These are phyloP conservation scores for Euura saliciscinereae DNA, from an alignment of 1,140 invertebrate species.

Conservation along the genomic window DNA sequence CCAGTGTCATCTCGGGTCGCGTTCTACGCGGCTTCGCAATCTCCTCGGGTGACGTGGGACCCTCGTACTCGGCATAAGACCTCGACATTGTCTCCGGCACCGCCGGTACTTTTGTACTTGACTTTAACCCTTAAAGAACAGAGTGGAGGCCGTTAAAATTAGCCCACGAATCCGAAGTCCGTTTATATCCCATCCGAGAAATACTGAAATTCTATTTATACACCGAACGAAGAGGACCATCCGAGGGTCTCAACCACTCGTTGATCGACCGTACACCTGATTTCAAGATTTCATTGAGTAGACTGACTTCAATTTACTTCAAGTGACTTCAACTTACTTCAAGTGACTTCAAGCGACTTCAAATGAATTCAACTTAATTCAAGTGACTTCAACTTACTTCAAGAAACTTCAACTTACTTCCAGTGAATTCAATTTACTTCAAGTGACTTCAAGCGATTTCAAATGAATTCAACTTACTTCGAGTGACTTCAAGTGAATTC, in stretches of 20 bases:
- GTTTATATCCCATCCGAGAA: neutral
- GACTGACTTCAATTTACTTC: no score
- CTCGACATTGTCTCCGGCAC: constrained; percentile 23
- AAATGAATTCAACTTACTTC: neutral
- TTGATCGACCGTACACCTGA: no score
- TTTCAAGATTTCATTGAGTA: no score
- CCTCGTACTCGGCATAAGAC: constrained; percentile 22
- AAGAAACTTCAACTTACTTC: no score
- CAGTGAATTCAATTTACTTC: neutral
- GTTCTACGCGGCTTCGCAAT: neutral
- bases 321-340: no score
- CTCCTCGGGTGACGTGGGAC: neutral
- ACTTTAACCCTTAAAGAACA: constrained; percentile 25
- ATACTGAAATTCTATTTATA: neutral
- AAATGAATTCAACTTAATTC: neutral
- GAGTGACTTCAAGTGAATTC: constrained; percentile 3
- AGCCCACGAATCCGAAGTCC: no score
- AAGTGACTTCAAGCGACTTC: neutral
- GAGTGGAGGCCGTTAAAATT: no score
- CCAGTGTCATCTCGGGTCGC: constrained; percentile 34
- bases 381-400: constrained; percentile 8
- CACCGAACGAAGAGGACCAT: neutral
- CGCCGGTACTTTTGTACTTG: constrained; percentile 21
- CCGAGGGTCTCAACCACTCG: no score
- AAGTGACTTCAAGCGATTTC: neutral